Evolutionary conservation across 1,140 invertebrate genomes (phyloP), one percentile per base, ranked within the genome.

Genomic region (Halictus rubicundus): DNA sequence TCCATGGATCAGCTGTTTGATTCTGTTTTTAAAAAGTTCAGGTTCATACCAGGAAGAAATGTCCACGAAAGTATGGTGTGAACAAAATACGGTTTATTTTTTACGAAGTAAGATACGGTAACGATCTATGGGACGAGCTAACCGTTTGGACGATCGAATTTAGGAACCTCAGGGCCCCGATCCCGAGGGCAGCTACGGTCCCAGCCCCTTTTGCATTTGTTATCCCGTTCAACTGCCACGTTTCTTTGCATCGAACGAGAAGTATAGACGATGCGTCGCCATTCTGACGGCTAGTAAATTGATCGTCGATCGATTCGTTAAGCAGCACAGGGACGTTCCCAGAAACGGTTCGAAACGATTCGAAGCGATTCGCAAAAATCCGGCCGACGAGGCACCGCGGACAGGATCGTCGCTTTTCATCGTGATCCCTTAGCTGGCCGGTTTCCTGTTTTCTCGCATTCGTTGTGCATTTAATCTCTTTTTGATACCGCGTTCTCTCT

Each of bases 281-380:
- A 52, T 68, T 70, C 59, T 74, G 65, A 73, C 63, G 21, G 25
- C 14, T 61, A 42, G 37, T n/a, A 60, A 63, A 77, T 68, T 75
- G 37, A 86, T 66, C 59, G 42, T 75, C 49, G 46, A 71, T 57
- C 80, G 84, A 59, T 86, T 86, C 59, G 82, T 84, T 78, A 68
- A 57, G 68, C 46, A n/a, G n/a, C n/a, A n/a, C n/a, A 72, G 71
- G 64, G 57, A 76, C 54, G 61, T 82, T 19, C 23, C 64, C 23
- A 10, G 5, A 14, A 27, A 16, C 16, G 25, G 39, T 68, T 39
- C 21, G 32, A 42, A 10, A 46, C 10, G 42, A 46, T 46, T 46
- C 32, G 32, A 32, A 32, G 32, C 37, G 16, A 65, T 60, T 6
- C 12, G 46, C 46, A 21, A 32, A 32, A 32, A 32, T 61, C 46